Evolutionary conservation across 2,113 vertebrate genomes (phyloP).

Genomic region (Pipra filicauda): DNA sequence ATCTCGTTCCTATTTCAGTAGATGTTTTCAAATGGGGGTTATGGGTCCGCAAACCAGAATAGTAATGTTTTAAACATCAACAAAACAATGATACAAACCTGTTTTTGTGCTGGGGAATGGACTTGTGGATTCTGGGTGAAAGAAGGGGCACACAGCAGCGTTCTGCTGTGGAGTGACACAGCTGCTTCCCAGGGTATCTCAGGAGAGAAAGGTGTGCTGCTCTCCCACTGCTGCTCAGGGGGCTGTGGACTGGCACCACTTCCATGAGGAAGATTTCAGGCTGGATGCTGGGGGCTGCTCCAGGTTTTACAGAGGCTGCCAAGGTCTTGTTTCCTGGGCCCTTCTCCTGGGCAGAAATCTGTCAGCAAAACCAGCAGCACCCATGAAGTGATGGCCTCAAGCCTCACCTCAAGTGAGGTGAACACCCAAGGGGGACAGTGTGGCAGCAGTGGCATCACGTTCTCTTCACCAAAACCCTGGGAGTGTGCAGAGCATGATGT

Average conservation of each 20-base stretch:
- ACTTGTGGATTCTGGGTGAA: fast-evolving
- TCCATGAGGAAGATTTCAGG: neutral
- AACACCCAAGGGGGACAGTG: too few relatives aligned
- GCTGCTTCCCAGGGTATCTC: neutral
- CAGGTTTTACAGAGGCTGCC: neutral
- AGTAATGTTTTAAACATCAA: neutral
- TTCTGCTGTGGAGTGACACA: neutral
- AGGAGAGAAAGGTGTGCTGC: neutral
- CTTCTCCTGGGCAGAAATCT: neutral
- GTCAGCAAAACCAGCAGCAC: neutral
- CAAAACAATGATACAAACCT: neutral
- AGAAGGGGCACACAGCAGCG: neutral
- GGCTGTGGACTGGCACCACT: neutral
- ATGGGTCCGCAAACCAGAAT: neutral
- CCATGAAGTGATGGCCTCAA: neutral
- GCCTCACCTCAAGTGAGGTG: neutral
- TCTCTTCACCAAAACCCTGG: neutral
- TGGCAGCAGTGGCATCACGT: neutral
- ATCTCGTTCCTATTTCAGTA: neutral
- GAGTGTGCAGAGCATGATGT: neutral
- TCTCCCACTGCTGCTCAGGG: neutral
- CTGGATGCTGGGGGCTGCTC: neutral
- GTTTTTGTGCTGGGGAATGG: neutral
- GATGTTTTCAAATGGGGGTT: neutral
- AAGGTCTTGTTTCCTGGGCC: neutral